phyloP scores from a whole-genome alignment of 2,797 vertebrate genomes.

The Botia almorhae region DNA sequence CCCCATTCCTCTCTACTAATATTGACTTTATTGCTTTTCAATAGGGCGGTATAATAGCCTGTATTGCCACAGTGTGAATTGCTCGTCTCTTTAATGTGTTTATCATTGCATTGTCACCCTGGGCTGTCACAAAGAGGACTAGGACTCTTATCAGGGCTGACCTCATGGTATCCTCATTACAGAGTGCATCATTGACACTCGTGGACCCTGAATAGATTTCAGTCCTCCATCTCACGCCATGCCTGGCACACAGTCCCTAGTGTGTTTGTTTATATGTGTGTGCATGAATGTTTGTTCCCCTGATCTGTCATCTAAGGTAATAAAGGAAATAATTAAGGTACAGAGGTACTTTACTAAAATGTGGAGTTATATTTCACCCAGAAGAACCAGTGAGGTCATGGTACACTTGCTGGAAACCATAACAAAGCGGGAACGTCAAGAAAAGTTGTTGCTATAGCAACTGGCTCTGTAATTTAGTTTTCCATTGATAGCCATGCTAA shows the following conservation, averaged over 20 bases:
- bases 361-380: not conserved
- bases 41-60: not conserved
- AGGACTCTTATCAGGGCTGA: conserved; percentile 68
- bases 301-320: not conserved
- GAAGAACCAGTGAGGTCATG: conserved; percentile 47
- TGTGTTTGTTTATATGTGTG: not conserved
- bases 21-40: conserved; percentile 16
- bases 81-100: not conserved
- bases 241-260: conserved; percentile 6
- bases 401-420: conserved; percentile 55
- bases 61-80: not conserved
- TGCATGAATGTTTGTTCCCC: not conserved
- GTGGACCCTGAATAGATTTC: conserved; percentile 44
- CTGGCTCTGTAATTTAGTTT: conserved; percentile 67
- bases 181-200: conserved; percentile 59
- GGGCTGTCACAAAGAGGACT: conserved; percentile 56
- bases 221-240: not conserved
- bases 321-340: not conserved
- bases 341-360: not conserved
- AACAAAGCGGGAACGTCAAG: conserved; percentile 46
- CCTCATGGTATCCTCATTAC: conserved; percentile 53
- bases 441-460: conserved; percentile 71
- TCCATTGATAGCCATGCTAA: conserved; percentile 53
- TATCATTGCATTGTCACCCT: conserved; percentile 35
- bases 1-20: not conserved